Conservation (phyloP, 2,113 vertebrate species). For the Salminus brasiliensis region DNA sequence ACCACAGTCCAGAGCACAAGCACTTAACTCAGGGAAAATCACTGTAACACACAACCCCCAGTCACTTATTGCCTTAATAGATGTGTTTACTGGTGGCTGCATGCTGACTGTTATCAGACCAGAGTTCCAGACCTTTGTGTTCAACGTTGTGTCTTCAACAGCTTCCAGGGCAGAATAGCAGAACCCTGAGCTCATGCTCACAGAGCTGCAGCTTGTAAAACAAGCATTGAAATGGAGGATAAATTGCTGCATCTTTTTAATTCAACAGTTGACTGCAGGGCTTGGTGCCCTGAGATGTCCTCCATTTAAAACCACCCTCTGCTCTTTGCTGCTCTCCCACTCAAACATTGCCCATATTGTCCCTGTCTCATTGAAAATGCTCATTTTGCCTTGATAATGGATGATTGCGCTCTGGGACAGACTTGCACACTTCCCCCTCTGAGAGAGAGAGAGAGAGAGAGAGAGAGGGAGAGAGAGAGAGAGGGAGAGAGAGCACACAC, state of each 20-base stretch:
- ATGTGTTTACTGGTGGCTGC: too few species aligned
- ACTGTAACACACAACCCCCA: too few species aligned
- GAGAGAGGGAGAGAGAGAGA: not conserved
- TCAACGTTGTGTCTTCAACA: not conserved
- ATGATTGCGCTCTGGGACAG: conserved; percentile 47
- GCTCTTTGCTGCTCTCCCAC: conserved; percentile 43
- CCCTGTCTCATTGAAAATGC: conserved; percentile 63
- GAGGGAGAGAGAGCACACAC: conserved; percentile 28
- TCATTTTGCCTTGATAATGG: conserved; percentile 54
- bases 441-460: conserved; percentile 2
- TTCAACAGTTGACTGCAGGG: conserved; percentile 13
- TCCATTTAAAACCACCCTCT: conserved; percentile 22
- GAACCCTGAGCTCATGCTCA: not conserved
- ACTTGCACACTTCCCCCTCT: conserved; percentile 20
- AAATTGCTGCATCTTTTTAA: conserved; percentile 30
- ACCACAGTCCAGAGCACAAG: too few species aligned
- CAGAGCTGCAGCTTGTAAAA: not conserved
- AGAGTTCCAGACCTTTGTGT: not conserved
- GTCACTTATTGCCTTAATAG: too few species aligned
- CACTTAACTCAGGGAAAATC: too few species aligned
- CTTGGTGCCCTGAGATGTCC: conserved; percentile 24
- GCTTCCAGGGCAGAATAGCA: not conserved
- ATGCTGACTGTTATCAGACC: too few species aligned
- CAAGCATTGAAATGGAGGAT: not conserved
- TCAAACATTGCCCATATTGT: conserved; percentile 58